A percentile compares a stretch with the other conserved stretches of the same genome.
These are phyloP conservation scores for Stomatorhinus walkeri DNA, from an alignment of 2,797 vertebrate genomes.

Conservation along the genomic window DNA sequence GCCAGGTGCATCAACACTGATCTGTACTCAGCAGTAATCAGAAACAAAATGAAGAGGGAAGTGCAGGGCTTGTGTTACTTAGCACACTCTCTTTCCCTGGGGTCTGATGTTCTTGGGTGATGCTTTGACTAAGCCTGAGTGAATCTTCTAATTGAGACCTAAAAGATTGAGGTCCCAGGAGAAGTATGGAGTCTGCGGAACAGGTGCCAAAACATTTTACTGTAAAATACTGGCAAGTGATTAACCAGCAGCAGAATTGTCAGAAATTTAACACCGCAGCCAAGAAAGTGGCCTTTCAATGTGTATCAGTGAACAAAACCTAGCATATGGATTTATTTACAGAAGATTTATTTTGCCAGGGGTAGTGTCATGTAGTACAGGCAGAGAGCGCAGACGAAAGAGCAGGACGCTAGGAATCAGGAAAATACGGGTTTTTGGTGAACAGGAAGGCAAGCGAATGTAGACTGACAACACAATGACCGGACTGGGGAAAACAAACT, in stretches of 20 bases:
- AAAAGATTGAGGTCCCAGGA: slow-evolving; percentile 28
- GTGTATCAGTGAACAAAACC: background rate
- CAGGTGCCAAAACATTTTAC: slow-evolving; percentile 22
- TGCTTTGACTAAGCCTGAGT: slow-evolving; percentile 32
- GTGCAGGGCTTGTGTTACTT: slow-evolving; percentile 35
- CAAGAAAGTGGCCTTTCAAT: background rate
- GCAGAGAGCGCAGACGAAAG: no score
- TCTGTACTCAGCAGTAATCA: slow-evolving; percentile 30
- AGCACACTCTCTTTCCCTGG: slow-evolving; percentile 48
- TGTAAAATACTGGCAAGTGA: slow-evolving; percentile 16
- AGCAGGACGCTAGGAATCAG: no score
- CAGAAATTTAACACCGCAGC: background rate
- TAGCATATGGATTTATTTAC: background rate
- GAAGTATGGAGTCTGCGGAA: slow-evolving; percentile 29
- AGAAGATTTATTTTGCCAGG: background rate
- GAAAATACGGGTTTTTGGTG: no score
- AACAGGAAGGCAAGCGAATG: no score
- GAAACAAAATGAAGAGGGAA: slow-evolving; percentile 37
- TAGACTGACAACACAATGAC: no score
- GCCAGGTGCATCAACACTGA: slow-evolving; percentile 26
- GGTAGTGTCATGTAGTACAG: background rate
- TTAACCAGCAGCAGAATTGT: background rate
- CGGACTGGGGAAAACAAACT: no score
- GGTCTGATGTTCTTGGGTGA: slow-evolving; percentile 31
- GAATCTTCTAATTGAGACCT: slow-evolving; percentile 48